Percentiles rank a stretch among this genome's conserved stretches.
These are phyloP conservation scores for Pseudoips prasinana DNA, from an alignment of 2,888 invertebrate genomes.

Conservation along the genomic window DNA sequence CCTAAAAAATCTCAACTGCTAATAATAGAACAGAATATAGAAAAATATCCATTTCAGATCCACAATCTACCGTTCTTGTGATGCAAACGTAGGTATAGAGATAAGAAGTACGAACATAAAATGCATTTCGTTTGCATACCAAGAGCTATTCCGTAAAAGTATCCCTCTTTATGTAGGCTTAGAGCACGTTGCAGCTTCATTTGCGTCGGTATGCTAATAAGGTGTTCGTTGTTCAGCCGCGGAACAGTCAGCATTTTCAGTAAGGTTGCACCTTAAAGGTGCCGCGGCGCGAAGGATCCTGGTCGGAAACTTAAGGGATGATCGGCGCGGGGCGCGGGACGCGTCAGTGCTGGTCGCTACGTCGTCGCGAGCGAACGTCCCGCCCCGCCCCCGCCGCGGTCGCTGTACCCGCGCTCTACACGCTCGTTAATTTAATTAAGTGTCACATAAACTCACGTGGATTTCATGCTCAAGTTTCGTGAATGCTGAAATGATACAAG, in stretches of 20 bases:
- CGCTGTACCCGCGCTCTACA: conserved; percentile 32
- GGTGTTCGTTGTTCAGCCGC: conserved; percentile 49
- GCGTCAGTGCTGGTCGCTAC: conserved; percentile 69
- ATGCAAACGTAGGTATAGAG: conserved; percentile 14
- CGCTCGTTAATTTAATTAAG: conserved; percentile 70
- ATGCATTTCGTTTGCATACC: conserved; percentile 34
- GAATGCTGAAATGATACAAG: conserved; percentile 48
- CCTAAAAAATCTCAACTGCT: background rate
- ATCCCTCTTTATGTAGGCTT: conserved; percentile 36
- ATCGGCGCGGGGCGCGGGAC: conserved; percentile 55
- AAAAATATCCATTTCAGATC: conserved; percentile 8
- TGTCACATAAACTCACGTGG: conserved; percentile 69
- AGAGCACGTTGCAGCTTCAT: conserved; percentile 58
- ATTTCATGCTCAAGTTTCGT: conserved; percentile 47
- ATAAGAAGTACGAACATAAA: conserved; percentile 26
- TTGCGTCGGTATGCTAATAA: conserved; percentile 72
- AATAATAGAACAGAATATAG: too few species aligned
- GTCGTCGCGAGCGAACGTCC: conserved; percentile 66
- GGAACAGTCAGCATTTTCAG: conserved; percentile 64
- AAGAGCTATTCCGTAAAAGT: conserved; percentile 31
- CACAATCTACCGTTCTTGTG: conserved; percentile 1
- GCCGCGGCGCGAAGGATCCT: conserved; percentile 53
- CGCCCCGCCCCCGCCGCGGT: conserved; percentile 34
- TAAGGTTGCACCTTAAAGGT: conserved; percentile 58
- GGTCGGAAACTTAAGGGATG: conserved; percentile 50